A percentile compares a stretch with the other conserved stretches of the same genome.
phyloP scores from a whole-genome alignment of 2,797 vertebrate genomes.

The Pseudochaenichthys georgianus region DNA sequence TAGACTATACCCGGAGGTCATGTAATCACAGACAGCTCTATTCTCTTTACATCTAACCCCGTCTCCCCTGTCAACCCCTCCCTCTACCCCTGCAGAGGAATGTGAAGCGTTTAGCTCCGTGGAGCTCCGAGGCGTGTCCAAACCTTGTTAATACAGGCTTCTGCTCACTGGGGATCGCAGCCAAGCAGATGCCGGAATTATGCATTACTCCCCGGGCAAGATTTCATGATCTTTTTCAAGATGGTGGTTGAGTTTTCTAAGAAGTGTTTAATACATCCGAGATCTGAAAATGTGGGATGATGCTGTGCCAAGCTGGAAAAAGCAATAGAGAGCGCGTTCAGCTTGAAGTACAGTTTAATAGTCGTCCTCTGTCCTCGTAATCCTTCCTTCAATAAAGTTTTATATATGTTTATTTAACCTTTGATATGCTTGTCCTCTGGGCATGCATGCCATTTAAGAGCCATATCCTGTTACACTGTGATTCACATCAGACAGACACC shows the following conservation, averaged over 20 bases:
- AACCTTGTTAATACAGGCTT: slow-evolving; percentile 75
- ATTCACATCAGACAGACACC: slow-evolving; percentile 2
- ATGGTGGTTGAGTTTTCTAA: slow-evolving; percentile 23
- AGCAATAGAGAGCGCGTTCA: background rate
- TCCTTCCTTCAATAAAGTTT: slow-evolving; percentile 22
- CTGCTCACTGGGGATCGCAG: slow-evolving; percentile 47
- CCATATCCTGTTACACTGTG: slow-evolving; percentile 21
- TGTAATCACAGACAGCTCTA: slow-evolving; percentile 36
- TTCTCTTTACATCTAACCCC: slow-evolving; percentile 14
- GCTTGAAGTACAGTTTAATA: slow-evolving; percentile 1
- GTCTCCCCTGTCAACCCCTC: slow-evolving; percentile 27
- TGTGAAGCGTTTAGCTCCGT: slow-evolving; percentile 65
- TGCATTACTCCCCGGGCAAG: slow-evolving; percentile 49
- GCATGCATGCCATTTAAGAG: slow-evolving; percentile 3
- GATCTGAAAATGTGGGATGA: background rate
- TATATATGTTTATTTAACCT: slow-evolving; percentile 38
- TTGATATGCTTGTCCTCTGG: slow-evolving; percentile 15
- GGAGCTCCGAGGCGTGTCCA: slow-evolving; percentile 61
- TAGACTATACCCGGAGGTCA: slow-evolving; percentile 17
- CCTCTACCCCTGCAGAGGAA: slow-evolving; percentile 66
- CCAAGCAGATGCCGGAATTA: slow-evolving; percentile 59
- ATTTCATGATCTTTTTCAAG: slow-evolving; percentile 40
- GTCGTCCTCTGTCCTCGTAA: background rate
- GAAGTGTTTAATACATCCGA: slow-evolving; percentile 23
- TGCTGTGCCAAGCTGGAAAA: slow-evolving; percentile 10